A percentile compares a stretch with the other conserved stretches of the same genome.
Evolutionary conservation across 2,888 invertebrate genomes (phyloP).

Genomic region (Embidobia sp.): DNA sequence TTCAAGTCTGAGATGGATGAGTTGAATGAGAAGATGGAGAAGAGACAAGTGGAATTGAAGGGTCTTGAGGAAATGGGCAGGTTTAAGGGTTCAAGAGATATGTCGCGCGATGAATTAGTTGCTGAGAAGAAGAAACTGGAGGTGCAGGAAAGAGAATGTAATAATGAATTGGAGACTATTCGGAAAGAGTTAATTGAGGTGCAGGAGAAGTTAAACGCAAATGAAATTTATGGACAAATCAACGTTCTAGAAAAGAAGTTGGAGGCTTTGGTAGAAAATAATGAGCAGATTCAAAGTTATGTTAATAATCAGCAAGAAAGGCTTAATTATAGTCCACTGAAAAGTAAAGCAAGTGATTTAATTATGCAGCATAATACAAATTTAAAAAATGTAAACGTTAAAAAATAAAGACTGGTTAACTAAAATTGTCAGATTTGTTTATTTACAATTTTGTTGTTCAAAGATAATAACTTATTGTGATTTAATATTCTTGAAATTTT

Average conservation of each 20-base stretch:
- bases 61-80: slow-evolving; percentile 85
- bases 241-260: slow-evolving; percentile 87
- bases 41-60: slow-evolving; percentile 85
- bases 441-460: too few species aligned
- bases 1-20: slow-evolving; percentile 85
- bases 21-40: slow-evolving; percentile 86
- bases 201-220: slow-evolving; percentile 84
- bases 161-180: slow-evolving; percentile 83
- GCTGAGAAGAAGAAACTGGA: slow-evolving; percentile 82
- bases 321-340: slow-evolving; percentile 86
- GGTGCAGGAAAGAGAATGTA: slow-evolving; percentile 82
- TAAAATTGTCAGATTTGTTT: too few species aligned
- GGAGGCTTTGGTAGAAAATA: slow-evolving; percentile 86
- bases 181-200: slow-evolving; percentile 83
- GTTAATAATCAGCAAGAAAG: slow-evolving; percentile 86
- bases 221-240: slow-evolving; percentile 88
- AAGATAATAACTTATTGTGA: too few species aligned
- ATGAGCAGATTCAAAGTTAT: slow-evolving; percentile 86
- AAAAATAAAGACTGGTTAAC: neutral
- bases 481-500: too few species aligned
- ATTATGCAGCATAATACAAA: slow-evolving; percentile 84
- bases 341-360: slow-evolving; percentile 84
- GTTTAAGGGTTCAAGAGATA: slow-evolving; percentile 82
- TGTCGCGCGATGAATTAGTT: slow-evolving; percentile 83
- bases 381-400: slow-evolving; percentile 75